phyloP scores from a whole-genome alignment of 2,888 invertebrate genomes.

The Epistrophe grossulariae region DNA sequence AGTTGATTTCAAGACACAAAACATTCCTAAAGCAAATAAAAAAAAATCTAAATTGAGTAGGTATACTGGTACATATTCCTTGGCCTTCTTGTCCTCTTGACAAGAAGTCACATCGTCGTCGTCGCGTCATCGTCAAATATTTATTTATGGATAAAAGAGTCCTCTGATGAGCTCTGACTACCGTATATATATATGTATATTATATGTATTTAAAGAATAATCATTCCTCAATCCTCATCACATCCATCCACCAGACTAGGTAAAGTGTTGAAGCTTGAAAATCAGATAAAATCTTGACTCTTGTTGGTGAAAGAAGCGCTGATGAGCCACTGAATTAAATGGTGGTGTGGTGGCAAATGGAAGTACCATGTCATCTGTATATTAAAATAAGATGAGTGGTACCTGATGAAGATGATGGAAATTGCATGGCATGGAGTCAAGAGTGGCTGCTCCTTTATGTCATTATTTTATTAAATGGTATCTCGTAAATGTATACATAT shows the following conservation, averaged over 20 bases:
- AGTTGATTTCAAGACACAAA: not conserved
- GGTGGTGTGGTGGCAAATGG: not conserved
- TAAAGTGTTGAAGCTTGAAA: slow-evolving; percentile 56
- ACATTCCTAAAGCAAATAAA: slow-evolving; percentile 14
- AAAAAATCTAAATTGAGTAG: slow-evolving; percentile 3
- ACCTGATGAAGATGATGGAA: slow-evolving; percentile 32
- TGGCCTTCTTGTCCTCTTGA: not conserved
- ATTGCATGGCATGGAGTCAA: slow-evolving; percentile 41
- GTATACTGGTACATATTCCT: not conserved
- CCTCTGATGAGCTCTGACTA: slow-evolving; percentile 5
- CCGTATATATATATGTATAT: not conserved
- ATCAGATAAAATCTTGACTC: slow-evolving; percentile 64
- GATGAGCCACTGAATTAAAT: slow-evolving; percentile 48
- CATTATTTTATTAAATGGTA: slow-evolving; percentile 14
- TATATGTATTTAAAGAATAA: not conserved
- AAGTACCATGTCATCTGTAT: not conserved
- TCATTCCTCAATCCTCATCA: slow-evolving; percentile 26
- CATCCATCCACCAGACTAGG: slow-evolving; percentile 39
- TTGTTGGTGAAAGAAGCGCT: slow-evolving; percentile 55
- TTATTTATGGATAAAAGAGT: slow-evolving; percentile 38
- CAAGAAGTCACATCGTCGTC: slow-evolving; percentile 2
- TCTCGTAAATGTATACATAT: not conserved
- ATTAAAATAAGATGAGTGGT: slow-evolving; percentile 27
- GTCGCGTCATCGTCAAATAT: slow-evolving; percentile 3
- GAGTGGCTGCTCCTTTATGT: slow-evolving; percentile 44